phyloP scores from a whole-genome alignment of 2,113 vertebrate genomes.

The Protomyctophum bolini region DNA sequence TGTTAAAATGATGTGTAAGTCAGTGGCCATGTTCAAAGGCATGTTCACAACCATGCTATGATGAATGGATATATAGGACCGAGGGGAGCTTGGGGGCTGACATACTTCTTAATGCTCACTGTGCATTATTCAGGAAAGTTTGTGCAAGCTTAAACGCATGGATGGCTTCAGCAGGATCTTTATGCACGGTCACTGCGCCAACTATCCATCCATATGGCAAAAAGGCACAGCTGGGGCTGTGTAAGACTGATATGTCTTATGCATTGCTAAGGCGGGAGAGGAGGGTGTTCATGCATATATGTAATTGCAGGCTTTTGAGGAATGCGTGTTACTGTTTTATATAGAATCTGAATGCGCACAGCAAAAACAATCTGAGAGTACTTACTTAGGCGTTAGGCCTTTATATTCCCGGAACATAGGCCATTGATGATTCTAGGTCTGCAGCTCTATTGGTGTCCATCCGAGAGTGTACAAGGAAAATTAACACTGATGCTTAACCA shows the following conservation, averaged over 20 bases:
- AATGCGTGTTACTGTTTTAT: not conserved
- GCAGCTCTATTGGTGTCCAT: no score
- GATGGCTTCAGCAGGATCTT: conserved; percentile 32
- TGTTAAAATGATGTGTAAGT: not conserved
- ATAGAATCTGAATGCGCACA: no score
- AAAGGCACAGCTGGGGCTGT: not conserved
- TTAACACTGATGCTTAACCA: no score
- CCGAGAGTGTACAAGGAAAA: no score
- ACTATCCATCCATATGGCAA: not conserved
- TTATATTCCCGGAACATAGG: no score
- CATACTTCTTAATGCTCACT: conserved; percentile 54
- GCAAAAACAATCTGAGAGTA: no score
- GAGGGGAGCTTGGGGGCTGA: not conserved
- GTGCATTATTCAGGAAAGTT: conserved; percentile 66
- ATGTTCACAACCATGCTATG: not conserved
- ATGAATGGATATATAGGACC: not conserved
- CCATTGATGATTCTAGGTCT: no score
- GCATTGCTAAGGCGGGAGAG: not conserved
- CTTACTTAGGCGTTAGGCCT: no score
- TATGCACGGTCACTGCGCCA: conserved; percentile 26
- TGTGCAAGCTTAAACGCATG: conserved; percentile 52
- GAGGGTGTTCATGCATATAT: not conserved
- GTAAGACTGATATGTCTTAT: not conserved
- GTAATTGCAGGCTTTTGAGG: conserved; percentile 1
- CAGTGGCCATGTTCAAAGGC: not conserved